Evolutionary conservation across 1,140 invertebrate species (phyloP), one percentile per base, ranked within the genome.

Genomic region (Tetragnatha versicolor): DNA sequence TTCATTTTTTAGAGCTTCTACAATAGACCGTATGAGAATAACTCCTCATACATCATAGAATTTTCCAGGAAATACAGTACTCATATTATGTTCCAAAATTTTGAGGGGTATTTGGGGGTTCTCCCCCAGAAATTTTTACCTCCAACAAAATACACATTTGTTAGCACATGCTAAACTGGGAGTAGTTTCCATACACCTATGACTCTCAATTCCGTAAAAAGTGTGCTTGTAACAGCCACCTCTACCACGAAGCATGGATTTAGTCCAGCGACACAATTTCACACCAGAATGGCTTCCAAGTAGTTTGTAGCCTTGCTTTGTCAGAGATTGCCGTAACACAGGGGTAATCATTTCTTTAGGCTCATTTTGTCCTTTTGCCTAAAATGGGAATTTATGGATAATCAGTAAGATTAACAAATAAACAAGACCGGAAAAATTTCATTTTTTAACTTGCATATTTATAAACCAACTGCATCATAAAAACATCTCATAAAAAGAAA

Each of bases 61-160:
- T n/a, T n/a, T n/a, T n/a, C n/a, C n/a, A n/a, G n/a, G n/a, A n/a
- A n/a, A n/a, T n/a, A n/a, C n/a, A n/a, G n/a, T n/a, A n/a, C n/a
- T n/a, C n/a, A n/a, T n/a, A n/a, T n/a, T n/a, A n/a, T n/a, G n/a
- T n/a, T n/a, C n/a, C n/a, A n/a, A n/a, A n/a, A n/a, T n/a, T n/a
- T n/a, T n/a, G n/a, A n/a, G n/a, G n/a, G n/a, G n/a, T n/a, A n/a
- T n/a, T n/a, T n/a, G n/a, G n/a, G n/a, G n/a, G n/a, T n/a, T n/a
- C n/a, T n/a, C n/a, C n/a, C n/a, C n/a, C n/a, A n/a, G n/a, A n/a
- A 6, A 27, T 45, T 25, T 42, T 25, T 65, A 87, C 86, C 90
- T 85, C 90, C 90, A 91, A 83, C 90, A 91, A 83, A 91, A 91
- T 12, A 91, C 89, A 85, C 90, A 91, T 85, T 91, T 91, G 81